Percentiles rank a stretch among this genome's conserved stretches.
Evolutionary conservation across 2,113 vertebrate species (phyloP).

Genomic region (Clarias gariepinus): DNA sequence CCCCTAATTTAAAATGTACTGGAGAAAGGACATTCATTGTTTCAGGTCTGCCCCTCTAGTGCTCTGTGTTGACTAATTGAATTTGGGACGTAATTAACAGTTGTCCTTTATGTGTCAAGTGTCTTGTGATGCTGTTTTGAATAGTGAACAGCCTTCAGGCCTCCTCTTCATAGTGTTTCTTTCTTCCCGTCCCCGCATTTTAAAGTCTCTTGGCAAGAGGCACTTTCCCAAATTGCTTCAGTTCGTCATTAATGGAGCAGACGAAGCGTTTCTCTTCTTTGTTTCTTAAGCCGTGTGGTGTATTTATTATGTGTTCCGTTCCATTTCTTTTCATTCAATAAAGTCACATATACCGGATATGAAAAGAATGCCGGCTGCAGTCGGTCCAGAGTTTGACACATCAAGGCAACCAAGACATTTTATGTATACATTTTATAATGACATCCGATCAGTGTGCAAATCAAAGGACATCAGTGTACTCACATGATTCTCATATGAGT

Average conservation of each 20-base stretch:
- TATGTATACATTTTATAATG: slow-evolving; percentile 1
- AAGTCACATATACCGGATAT: neutral
- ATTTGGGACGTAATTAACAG: slow-evolving; percentile 30
- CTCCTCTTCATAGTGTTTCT: neutral
- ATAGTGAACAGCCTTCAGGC: slow-evolving; percentile 29
- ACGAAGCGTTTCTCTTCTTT: neutral
- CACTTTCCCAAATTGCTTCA: slow-evolving; percentile 13
- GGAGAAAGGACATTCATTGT: neutral
- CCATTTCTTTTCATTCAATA: neutral
- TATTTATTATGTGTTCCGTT: neutral
- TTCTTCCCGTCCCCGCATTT: neutral
- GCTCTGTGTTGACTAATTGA: slow-evolving; percentile 22
- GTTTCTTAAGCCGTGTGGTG: neutral
- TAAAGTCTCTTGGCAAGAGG: neutral
- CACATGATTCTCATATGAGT: slow-evolving; percentile 54
- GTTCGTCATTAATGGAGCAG: neutral
- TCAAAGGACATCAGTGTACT: slow-evolving; percentile 23
- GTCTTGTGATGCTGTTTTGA: slow-evolving; percentile 37
- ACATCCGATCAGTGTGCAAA: neutral
- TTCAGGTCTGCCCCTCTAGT: slow-evolving; percentile 7
- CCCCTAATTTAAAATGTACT: slow-evolving; percentile 1
- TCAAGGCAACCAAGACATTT: neutral
- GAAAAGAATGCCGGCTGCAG: neutral
- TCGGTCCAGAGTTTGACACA: neutral
- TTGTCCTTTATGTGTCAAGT: slow-evolving; percentile 22